Evolutionary conservation across 2,113 vertebrate species (phyloP).

Genomic region (Syrmaticus mikado): DNA sequence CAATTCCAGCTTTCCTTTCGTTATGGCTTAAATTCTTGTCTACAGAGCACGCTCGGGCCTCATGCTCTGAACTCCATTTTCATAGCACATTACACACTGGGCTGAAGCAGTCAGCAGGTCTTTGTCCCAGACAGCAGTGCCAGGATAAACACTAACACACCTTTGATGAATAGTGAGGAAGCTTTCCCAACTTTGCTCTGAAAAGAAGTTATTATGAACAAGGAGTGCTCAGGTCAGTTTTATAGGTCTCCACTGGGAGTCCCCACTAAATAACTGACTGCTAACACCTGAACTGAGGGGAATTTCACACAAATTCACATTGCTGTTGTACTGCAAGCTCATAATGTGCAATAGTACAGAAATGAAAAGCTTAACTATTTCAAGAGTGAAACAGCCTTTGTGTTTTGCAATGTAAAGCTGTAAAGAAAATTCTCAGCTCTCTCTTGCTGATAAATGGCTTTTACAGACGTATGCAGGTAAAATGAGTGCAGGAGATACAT

Average conservation of each 20-base stretch:
- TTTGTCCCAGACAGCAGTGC: not conserved
- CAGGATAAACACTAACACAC: constrained; percentile 44
- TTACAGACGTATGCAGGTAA: not conserved
- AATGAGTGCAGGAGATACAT: not conserved
- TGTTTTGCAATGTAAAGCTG: not conserved
- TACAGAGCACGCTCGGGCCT: not conserved
- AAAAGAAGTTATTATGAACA: constrained; percentile 37
- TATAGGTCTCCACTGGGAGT: constrained; percentile 17
- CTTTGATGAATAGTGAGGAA: constrained; percentile 38
- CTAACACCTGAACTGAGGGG: not conserved
- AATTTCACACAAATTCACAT: not conserved
- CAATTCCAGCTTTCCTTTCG: not conserved
- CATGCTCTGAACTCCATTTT: not conserved
- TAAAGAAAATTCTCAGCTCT: not conserved
- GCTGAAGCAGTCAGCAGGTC: not conserved
- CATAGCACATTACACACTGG: not conserved
- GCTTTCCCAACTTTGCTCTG: not conserved
- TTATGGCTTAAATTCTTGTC: not conserved
- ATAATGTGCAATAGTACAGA: not conserved
- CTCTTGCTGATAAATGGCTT: not conserved
- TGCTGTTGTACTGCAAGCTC: not conserved
- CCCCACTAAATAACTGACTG: not conserved
- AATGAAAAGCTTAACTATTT: not conserved
- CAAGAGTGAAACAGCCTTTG: not conserved
- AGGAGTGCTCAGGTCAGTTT: not conserved